Conservation (phyloP, 2,888 invertebrate genomes). For the Lepidochitona cinerea region DNA sequence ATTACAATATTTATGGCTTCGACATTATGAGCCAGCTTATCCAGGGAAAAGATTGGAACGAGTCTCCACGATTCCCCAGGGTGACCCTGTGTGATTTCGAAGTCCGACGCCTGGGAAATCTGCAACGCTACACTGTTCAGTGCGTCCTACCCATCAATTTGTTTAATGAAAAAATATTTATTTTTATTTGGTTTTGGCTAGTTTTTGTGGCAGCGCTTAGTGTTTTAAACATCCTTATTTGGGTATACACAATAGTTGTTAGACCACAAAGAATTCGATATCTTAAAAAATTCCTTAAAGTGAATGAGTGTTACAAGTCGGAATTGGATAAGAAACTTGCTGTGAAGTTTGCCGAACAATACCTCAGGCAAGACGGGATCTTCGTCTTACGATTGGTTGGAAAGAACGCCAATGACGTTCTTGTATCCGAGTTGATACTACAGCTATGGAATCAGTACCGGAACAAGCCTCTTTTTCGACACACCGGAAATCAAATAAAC, state of each 20-base stretch:
- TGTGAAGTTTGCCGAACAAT: constrained; percentile 66
- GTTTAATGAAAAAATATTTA: constrained; percentile 69
- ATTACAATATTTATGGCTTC: constrained; percentile 71
- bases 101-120: constrained; percentile 67
- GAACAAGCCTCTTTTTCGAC: constrained; percentile 62
- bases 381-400: constrained; percentile 69
- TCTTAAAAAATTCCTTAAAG: constrained; percentile 64
- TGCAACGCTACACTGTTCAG: constrained; percentile 71
- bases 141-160: constrained; percentile 69
- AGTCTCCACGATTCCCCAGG: constrained; percentile 67
- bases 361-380: constrained; percentile 69
- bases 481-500: constrained; percentile 57
- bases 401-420: constrained; percentile 70
- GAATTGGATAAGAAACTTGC: constrained; percentile 66
- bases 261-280: constrained; percentile 62
- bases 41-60: constrained; percentile 67
- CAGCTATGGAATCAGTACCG: constrained; percentile 68
- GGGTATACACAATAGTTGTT: constrained; percentile 68
- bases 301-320: constrained; percentile 63
- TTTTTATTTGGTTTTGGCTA: constrained; percentile 74
- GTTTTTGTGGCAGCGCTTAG: constrained; percentile 71
- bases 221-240: constrained; percentile 70
- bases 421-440: constrained; percentile 68
- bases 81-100: constrained; percentile 71
- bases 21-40: constrained; percentile 72